Evolutionary conservation across 2,888 invertebrate genomes (phyloP), one percentile per base, ranked within the genome.

Genomic region (Dasysyrphus tricinctus): DNA sequence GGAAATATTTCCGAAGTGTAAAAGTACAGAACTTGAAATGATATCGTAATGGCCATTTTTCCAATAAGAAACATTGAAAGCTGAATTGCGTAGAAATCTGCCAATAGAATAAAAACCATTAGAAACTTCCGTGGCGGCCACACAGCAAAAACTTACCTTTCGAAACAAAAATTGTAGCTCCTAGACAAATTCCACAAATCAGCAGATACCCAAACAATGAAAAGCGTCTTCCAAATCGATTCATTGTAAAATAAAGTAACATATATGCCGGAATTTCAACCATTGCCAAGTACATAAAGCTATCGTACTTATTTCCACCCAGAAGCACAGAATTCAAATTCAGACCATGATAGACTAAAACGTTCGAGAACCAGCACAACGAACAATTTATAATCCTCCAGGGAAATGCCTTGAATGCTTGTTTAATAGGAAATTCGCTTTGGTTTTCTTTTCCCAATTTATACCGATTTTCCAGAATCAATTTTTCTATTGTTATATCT

Each of bases 301-400:
- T 72, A 3, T 72, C 57, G 12, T 44, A 72, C 34, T 72, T 72
- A 24, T 72, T 57, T 16, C 72, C 72, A 16, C 56, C 44, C 16
- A 72, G 14, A 9, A 59, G 56, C 2, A 32, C 16, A 8, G 72
- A 56, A 44, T 72, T 72, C 72, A 72, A 72, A 72, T 54, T 57
- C 14, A 72, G 34, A 0, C 97, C 97, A 90, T 96, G 96, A 90
- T 96, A 97, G n/a, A 97, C 95, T 88, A 97, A 95, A 0, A 96
- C 95, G 89, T 95, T 95, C 0, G 96, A 95, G 29, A 96, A 94
- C 96, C 96, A 96, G 93, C 96, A 96, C 88, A 96, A 94, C 19
- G 95, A 95, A 89, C 96, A 96, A 65, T 95, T 94, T 2, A 94
- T 63, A 67, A 92, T 89, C 39, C 92, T 89, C 87, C 90, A 88